Evolutionary conservation across 2,888 invertebrate species (phyloP).

Genomic region (Sipha maydis): DNA sequence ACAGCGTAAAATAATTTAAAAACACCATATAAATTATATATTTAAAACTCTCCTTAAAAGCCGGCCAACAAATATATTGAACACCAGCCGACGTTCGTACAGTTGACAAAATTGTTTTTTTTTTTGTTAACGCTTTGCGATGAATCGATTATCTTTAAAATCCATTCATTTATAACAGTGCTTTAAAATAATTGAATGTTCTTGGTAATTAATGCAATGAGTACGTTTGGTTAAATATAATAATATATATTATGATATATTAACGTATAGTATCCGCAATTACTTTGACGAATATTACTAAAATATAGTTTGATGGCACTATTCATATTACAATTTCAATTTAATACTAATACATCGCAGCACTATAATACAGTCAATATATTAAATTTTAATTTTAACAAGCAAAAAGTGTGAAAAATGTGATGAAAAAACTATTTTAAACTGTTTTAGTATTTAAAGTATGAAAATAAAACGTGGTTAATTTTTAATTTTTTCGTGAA

Average conservation of each 20-base stretch:
- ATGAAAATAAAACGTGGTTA: too few species aligned
- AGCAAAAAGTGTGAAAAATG: too few species aligned
- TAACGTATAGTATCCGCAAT: neutral
- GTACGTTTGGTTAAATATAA: conserved; percentile 16
- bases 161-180: neutral
- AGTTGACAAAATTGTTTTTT: conserved; percentile 32
- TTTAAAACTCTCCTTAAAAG: conserved; percentile 39
- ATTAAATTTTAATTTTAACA: too few species aligned
- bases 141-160: conserved; percentile 28
- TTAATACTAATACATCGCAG: neutral
- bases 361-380: too few species aligned
- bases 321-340: neutral
- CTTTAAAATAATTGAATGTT: neutral
- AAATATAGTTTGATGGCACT: neutral
- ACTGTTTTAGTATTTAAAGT: too few species aligned
- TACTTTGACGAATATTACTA: too few species aligned
- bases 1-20: conserved; percentile 28
- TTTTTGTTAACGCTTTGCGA: conserved; percentile 37
- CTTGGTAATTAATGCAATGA: conserved; percentile 12
- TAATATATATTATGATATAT: too few species aligned
- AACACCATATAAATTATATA: conserved; percentile 14
- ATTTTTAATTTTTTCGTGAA: too few species aligned
- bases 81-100: neutral
- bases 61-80: conserved; percentile 17
- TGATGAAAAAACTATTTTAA: too few species aligned